Evolutionary conservation across 2,888 invertebrate genomes (phyloP).

Genomic region (Andrena bucephala): DNA sequence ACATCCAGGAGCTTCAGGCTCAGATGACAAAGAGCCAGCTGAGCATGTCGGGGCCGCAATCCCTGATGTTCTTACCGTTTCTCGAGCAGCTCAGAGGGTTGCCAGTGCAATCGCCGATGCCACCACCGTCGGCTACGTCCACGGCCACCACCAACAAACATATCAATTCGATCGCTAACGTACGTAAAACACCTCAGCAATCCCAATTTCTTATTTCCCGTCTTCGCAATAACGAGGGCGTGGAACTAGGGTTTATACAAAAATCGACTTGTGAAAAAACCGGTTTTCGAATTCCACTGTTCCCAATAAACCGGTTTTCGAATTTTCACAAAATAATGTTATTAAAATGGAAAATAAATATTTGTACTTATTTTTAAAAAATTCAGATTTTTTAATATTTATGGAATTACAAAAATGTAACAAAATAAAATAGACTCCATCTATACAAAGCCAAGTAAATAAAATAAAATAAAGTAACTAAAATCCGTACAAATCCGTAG

Average conservation of each 20-base stretch:
- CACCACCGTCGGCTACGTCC: conserved; percentile 82
- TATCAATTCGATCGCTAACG: conserved; percentile 84
- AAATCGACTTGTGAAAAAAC: background rate
- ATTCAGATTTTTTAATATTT: too few species aligned
- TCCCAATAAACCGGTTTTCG: too few species aligned
- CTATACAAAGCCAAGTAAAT: too few species aligned
- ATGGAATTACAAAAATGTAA: too few species aligned
- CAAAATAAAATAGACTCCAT: too few species aligned
- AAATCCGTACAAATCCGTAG: too few species aligned
- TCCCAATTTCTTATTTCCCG: conserved; percentile 1
- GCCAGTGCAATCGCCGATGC: conserved; percentile 80
- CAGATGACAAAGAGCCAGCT: conserved; percentile 87
- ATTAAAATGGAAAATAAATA: too few species aligned
- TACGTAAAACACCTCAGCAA: conserved; percentile 61
- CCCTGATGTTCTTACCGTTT: conserved; percentile 90
- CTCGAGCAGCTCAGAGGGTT: conserved; percentile 85
- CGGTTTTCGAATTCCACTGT: too few species aligned
- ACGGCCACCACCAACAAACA: conserved; percentile 83
- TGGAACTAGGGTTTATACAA: conserved; percentile 14
- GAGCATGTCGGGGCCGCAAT: conserved; percentile 87
- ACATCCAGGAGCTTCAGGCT: conserved; percentile 87
- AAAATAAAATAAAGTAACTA: too few species aligned
- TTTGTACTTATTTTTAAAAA: too few species aligned
- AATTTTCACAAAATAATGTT: too few species aligned
- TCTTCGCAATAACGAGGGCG: too few species aligned